phyloP scores from a whole-genome alignment of 2,797 vertebrate species.

The Sebastes diploproa region DNA sequence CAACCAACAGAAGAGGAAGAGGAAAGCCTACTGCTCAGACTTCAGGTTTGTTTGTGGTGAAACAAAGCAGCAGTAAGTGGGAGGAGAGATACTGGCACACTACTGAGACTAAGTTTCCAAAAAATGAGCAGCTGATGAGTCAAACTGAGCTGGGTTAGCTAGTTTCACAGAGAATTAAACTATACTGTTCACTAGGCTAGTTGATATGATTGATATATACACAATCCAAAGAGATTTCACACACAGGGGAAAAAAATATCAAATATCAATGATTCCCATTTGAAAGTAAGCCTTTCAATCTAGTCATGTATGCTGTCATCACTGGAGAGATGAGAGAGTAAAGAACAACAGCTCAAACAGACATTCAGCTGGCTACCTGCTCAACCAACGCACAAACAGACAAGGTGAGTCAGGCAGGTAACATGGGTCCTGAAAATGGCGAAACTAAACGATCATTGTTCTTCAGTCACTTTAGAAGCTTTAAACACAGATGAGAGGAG shows the following conservation, averaged over 20 bases:
- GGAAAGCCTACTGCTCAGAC: neutral
- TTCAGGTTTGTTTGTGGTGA: constrained; percentile 27
- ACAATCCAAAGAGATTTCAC: neutral
- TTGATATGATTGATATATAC: neutral
- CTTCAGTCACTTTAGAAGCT: neutral
- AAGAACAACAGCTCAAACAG: neutral
- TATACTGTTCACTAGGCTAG: neutral
- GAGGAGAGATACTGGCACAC: neutral
- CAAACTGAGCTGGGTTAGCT: neutral
- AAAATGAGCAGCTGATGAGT: neutral
- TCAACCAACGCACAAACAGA: neutral
- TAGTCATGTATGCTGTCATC: neutral
- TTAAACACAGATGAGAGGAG: neutral
- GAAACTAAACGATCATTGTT: neutral
- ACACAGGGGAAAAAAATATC: neutral
- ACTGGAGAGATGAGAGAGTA: too few relatives aligned
- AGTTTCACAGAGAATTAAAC: constrained; percentile 2
- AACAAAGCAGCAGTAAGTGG: constrained; percentile 9
- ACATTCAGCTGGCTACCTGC: neutral
- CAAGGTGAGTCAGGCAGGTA: neutral
- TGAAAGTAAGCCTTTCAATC: neutral
- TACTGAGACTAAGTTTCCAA: neutral
- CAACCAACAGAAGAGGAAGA: neutral
- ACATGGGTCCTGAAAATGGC: neutral
- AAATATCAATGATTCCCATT: neutral